Percentiles rank a stretch among this genome's conserved stretches.
Conservation (phyloP, 2,797 vertebrate species). For the Hippopotamyrus pictus region DNA sequence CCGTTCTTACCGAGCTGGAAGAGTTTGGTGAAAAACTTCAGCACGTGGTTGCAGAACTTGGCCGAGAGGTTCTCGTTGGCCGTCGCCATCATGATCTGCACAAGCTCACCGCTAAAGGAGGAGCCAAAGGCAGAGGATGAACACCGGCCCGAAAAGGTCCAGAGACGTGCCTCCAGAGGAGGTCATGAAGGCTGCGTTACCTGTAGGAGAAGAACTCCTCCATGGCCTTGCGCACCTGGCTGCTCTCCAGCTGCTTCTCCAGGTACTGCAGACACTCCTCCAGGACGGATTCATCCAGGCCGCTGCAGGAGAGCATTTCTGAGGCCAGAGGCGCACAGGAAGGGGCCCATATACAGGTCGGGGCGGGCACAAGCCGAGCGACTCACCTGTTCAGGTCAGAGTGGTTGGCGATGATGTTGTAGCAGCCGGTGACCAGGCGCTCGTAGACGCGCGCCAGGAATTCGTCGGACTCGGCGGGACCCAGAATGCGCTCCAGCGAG, state of each 20-base stretch:
- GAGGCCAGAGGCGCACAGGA: neutral
- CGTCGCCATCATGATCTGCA: slow-evolving; percentile 98
- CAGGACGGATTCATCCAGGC: slow-evolving; percentile 87
- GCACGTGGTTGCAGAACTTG: slow-evolving; percentile 94
- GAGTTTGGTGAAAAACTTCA: slow-evolving; percentile 98
- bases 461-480: slow-evolving; percentile 87
- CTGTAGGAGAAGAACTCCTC: slow-evolving; percentile 97
- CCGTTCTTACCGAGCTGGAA: slow-evolving; percentile 90
- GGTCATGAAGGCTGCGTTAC: slow-evolving; percentile 47
- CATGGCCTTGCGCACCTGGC: slow-evolving; percentile 94
- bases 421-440: slow-evolving; percentile 87
- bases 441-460: slow-evolving; percentile 91
- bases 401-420: slow-evolving; percentile 91
- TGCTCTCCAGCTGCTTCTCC: slow-evolving; percentile 93
- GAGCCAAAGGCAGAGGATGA: slow-evolving; percentile 13
- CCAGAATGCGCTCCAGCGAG: slow-evolving; percentile 88
- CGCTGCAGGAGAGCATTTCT: slow-evolving; percentile 55
- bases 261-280: slow-evolving; percentile 95
- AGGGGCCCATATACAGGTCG: neutral
- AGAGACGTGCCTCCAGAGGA: neutral
- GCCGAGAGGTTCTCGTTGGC: slow-evolving; percentile 94
- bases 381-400: slow-evolving; percentile 84
- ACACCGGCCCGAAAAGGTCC: neutral
- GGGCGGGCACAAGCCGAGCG: neutral
- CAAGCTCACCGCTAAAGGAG: slow-evolving; percentile 79